Conservation (phyloP, 2,888 invertebrate species). For the Cataglyphis altisquamis region DNA sequence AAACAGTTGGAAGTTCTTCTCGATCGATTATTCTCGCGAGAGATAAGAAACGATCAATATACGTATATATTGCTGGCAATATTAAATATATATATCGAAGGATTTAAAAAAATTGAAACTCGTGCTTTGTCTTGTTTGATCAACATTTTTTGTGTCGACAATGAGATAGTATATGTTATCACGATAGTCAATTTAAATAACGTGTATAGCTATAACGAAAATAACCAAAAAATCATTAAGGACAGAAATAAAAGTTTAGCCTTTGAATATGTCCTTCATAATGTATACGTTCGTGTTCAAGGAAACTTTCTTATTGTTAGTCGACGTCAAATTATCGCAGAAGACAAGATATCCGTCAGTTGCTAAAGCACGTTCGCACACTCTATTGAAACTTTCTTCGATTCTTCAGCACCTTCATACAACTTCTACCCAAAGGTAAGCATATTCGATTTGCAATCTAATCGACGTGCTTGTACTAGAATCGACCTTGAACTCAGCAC, state of each 20-base stretch:
- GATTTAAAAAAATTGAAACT: not conserved
- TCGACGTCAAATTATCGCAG: constrained; percentile 36
- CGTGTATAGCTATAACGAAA: no score
- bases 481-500: constrained; percentile 35
- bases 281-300: constrained; percentile 37
- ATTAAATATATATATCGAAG: not conserved
- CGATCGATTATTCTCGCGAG: constrained; percentile 3
- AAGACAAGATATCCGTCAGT: constrained; percentile 43
- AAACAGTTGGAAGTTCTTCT: not conserved
- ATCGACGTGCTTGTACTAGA: constrained; percentile 35
- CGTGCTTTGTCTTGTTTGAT: not conserved
- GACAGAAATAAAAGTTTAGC: not conserved
- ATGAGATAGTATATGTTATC: not conserved
- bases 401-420: constrained; percentile 45
- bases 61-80: not conserved
- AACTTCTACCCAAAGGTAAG: constrained; percentile 25
- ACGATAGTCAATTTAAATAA: not conserved
- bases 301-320: not conserved
- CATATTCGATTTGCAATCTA: constrained; percentile 51
- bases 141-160: not conserved
- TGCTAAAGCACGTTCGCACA: constrained; percentile 36
- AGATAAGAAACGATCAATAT: not conserved
- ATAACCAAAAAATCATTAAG: not conserved
- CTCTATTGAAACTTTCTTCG: constrained; percentile 34
- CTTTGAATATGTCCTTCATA: constrained; percentile 11